A percentile compares a stretch with the other conserved stretches of the same genome.
Conservation (phyloP, 2,888 invertebrate genomes). For the Isoperla grammatica region DNA sequence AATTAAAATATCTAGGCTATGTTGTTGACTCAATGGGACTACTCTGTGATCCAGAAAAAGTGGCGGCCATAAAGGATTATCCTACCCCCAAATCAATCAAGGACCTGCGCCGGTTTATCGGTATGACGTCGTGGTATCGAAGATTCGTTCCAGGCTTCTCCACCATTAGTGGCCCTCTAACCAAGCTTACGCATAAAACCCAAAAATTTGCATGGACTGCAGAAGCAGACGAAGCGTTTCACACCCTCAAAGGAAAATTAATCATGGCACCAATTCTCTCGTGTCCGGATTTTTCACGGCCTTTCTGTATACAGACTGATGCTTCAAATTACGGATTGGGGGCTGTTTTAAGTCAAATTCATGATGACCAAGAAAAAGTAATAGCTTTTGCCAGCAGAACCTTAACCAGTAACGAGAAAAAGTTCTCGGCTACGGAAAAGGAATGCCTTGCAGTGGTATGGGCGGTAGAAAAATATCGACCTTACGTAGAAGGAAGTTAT, state of each 20-base stretch:
- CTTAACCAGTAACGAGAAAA: neutral
- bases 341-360: conserved; percentile 32
- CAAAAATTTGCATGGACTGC: neutral
- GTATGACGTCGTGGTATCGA: conserved; percentile 35
- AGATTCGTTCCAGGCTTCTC: conserved; percentile 31
- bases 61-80: conserved; percentile 24
- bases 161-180: neutral
- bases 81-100: conserved; percentile 33
- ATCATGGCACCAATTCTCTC: conserved; percentile 31
- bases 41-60: conserved; percentile 20
- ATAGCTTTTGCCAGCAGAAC: conserved; percentile 11
- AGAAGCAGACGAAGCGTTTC: conserved; percentile 24
- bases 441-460: conserved; percentile 13
- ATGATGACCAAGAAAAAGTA: conserved; percentile 26
- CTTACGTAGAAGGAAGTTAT: conserved; percentile 14
- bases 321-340: conserved; percentile 35
- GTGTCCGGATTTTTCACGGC: conserved; percentile 30
- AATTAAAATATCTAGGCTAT: conserved; percentile 24
- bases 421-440: conserved; percentile 2
- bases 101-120: conserved; percentile 35
- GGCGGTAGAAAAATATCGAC: conserved; percentile 17
- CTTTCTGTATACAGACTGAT: conserved; percentile 33
- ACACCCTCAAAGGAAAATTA: conserved; percentile 17
- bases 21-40: conserved; percentile 17
- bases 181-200: conserved; percentile 18